Evolutionary conservation across 2,113 vertebrate genomes (phyloP), one percentile per base, ranked within the genome.

Genomic region (Chitala chitala): DNA sequence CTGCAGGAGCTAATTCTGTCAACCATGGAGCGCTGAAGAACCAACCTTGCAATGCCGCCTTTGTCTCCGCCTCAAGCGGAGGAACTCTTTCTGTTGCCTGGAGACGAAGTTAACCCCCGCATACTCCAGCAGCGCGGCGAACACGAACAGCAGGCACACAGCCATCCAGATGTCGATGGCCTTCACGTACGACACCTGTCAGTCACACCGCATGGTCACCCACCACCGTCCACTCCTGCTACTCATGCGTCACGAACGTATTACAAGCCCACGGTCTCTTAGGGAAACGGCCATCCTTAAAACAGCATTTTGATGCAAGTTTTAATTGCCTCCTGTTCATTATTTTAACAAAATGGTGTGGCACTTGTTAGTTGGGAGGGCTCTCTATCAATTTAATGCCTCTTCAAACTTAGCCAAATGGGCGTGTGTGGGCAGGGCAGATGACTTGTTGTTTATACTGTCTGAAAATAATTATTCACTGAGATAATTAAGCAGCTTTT

Each of bases 41-140:
- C 64, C 42, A n/a, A 68, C 64, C 64, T 68, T 68, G 64, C 26
- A 24, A 68, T 26, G 42, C 9, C 42, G 64, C 72, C 88, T 89
- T 79, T 93, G 92, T 58, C 88, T 87, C 79, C 84, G 90, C 56
- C 92, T 87, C 42, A 94, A 88, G 53, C 92, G 89, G 69, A 94
- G 84, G 78, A 94, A 91, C 76, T 94, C 92, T 77, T 93, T 93
- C 75, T 94, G 92, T 59, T 94, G 92, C 69, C 92, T 84, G 73
- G 92, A 93, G 73, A 94, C 92, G 13, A 94, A 94, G 80, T 94
- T 94, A 78, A 94, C 92, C 20, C 91, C 92, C 64, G 92, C 92
- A 24, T 94, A 94, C 77, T 94, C 92, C 84, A 73, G 46, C 2
- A 73, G 72, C 63, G 72, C 72, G 5, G 72, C 56, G 8, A 73